A percentile compares a stretch with the other conserved stretches of the same genome.
Conservation (phyloP, 2,113 vertebrate species). For the Saccopteryx leptura region DNA sequence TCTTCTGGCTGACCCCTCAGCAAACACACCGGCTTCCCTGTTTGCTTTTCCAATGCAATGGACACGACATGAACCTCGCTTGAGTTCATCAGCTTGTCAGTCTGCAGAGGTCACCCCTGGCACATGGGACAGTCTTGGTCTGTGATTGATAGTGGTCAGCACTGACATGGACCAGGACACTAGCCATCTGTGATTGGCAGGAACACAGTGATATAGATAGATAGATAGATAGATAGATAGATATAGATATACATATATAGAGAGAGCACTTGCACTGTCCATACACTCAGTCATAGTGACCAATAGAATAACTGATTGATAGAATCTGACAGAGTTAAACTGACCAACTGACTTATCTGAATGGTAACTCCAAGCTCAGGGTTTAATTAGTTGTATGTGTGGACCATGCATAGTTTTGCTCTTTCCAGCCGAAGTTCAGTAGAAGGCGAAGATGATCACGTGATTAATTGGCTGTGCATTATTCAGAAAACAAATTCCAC, state of each 20-base stretch:
- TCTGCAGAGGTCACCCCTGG: background rate
- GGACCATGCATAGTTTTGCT: background rate
- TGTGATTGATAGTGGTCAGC: background rate
- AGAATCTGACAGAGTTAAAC: background rate
- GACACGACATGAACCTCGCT: background rate
- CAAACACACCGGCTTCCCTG: background rate
- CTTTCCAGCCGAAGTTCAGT: background rate
- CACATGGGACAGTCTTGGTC: background rate
- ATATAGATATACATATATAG: too few species aligned
- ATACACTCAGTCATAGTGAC: background rate
- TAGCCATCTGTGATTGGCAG: background rate
- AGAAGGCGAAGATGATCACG: background rate
- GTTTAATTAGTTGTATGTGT: background rate
- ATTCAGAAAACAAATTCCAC: background rate
- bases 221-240: too few species aligned
- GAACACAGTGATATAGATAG: background rate
- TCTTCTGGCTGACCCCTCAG: background rate
- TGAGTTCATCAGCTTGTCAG: background rate
- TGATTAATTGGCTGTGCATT: background rate
- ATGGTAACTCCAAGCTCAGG: background rate
- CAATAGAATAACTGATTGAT: background rate
- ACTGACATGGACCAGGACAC: background rate
- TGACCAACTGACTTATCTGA: background rate
- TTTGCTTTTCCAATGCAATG: background rate
- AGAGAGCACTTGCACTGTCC: background rate